Conservation (phyloP, 2,113 vertebrate species). For the Oncorhynchus gorbuscha region DNA sequence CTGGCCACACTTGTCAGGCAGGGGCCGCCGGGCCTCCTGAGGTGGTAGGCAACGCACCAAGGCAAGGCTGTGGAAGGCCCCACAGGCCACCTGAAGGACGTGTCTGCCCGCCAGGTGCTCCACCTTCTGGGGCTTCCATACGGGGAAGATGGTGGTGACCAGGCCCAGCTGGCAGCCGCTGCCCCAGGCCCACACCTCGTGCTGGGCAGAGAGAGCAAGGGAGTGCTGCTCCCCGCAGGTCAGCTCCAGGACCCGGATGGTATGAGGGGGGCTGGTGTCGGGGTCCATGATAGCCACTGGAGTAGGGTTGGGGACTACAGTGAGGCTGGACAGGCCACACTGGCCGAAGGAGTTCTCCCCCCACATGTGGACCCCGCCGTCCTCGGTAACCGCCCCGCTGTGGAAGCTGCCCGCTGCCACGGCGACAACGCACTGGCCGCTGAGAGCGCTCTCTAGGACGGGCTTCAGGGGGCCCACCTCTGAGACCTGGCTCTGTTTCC, state of each 20-base stretch:
- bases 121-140: conserved; percentile 88
- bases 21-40: conserved; percentile 77
- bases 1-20: conserved; percentile 88
- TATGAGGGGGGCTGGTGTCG: conserved; percentile 70
- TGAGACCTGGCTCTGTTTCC: conserved; percentile 74
- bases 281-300: conserved; percentile 81
- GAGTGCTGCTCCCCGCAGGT: conserved; percentile 91
- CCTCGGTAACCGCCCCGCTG: conserved; percentile 87
- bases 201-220: conserved; percentile 82
- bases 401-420: conserved; percentile 91
- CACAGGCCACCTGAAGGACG: conserved; percentile 91
- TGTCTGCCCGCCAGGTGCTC: conserved; percentile 86
- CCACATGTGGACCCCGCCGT: conserved; percentile 92
- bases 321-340: conserved; percentile 81
- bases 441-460: conserved; percentile 79
- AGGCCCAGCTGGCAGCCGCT: conserved; percentile 90
- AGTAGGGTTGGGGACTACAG: conserved; percentile 80
- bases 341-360: conserved; percentile 90
- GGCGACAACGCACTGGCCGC: conserved; percentile 79
- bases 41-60: conserved; percentile 84
- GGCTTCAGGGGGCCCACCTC: conserved; percentile 57
- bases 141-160: conserved; percentile 76
- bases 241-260: conserved; percentile 83
- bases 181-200: conserved; percentile 96
- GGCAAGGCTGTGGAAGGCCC: conserved; percentile 89